Conservation (phyloP, 2,797 vertebrate species). For the Diceros bicornis region DNA sequence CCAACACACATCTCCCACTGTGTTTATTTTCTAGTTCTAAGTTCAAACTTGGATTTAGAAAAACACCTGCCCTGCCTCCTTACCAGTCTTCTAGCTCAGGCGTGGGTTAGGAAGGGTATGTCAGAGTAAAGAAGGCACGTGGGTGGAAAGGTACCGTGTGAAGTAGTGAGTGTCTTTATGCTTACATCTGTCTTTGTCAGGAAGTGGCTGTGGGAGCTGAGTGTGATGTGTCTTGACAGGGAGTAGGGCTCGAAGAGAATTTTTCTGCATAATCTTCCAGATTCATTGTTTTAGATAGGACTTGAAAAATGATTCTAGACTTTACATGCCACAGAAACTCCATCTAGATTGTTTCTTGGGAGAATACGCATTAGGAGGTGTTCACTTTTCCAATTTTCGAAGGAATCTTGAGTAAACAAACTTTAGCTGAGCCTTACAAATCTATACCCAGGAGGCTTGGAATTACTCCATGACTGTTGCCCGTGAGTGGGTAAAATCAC, state of each 20-base stretch:
- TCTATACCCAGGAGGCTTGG: not conserved
- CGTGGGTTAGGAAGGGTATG: not conserved
- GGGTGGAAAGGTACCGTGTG: not conserved
- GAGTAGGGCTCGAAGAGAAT: not conserved
- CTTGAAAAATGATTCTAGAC: not conserved
- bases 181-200: constrained; percentile 14
- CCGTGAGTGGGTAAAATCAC: not conserved
- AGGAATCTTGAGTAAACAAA: not conserved
- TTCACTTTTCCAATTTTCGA: constrained; percentile 44
- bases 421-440: not conserved
- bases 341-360: not conserved
- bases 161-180: not conserved
- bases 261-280: constrained; percentile 42
- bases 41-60: constrained; percentile 46
- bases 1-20: not conserved
- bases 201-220: constrained; percentile 19
- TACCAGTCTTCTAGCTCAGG: not conserved
- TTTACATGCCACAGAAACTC: not conserved
- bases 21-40: constrained; percentile 55
- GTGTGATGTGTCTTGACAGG: constrained; percentile 32
- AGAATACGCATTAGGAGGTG: not conserved
- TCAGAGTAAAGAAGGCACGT: not conserved
- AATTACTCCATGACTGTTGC: not conserved
- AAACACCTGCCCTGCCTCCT: not conserved
- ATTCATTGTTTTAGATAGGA: not conserved